Evolutionary conservation across 2,113 vertebrate genomes (phyloP).

Genomic region (Cebidichthys violaceus): DNA sequence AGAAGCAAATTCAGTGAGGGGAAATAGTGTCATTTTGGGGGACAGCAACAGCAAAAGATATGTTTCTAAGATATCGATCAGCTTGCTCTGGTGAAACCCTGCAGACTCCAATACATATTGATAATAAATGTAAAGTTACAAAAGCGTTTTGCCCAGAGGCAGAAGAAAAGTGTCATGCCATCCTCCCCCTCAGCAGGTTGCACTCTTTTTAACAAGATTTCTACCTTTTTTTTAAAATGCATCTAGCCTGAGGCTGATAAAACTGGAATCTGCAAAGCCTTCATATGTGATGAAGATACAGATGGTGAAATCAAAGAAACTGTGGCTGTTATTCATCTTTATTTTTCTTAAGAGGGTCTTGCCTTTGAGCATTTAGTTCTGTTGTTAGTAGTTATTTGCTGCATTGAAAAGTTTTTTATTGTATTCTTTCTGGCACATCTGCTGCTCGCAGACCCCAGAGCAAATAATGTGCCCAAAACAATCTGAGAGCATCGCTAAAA

Average conservation of each 20-base stretch:
- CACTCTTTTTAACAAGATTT: constrained; percentile 36
- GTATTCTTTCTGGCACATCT: background rate
- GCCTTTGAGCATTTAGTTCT: constrained; percentile 7
- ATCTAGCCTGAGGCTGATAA: constrained; percentile 35
- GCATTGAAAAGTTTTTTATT: constrained; percentile 14
- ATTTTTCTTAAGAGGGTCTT: background rate
- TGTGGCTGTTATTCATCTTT: background rate
- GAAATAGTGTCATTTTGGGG: constrained; percentile 13
- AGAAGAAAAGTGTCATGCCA: constrained; percentile 14
- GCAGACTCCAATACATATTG: constrained; percentile 22
- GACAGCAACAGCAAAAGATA: background rate
- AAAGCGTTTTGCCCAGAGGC: constrained; percentile 41
- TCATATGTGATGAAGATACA: constrained; percentile 22
- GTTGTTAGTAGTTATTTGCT: constrained; percentile 2
- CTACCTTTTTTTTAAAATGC: constrained; percentile 6
- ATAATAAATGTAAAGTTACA: constrained; percentile 29
- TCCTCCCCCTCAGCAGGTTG: constrained; percentile 2
- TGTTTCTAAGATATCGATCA: constrained; percentile 34
- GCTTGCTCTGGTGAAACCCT: constrained; percentile 1
- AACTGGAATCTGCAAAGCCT: constrained; percentile 11
- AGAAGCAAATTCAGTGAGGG: constrained; percentile 26
- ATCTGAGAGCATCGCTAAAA: constrained; percentile 3
- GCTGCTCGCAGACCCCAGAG: background rate
- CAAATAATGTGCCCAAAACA: constrained; percentile 14
- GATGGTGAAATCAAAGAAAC: constrained; percentile 13